These are phyloP conservation scores for Panthera uncia DNA, from an alignment of 2,113 vertebrate genomes.

Conservation along the genomic window DNA sequence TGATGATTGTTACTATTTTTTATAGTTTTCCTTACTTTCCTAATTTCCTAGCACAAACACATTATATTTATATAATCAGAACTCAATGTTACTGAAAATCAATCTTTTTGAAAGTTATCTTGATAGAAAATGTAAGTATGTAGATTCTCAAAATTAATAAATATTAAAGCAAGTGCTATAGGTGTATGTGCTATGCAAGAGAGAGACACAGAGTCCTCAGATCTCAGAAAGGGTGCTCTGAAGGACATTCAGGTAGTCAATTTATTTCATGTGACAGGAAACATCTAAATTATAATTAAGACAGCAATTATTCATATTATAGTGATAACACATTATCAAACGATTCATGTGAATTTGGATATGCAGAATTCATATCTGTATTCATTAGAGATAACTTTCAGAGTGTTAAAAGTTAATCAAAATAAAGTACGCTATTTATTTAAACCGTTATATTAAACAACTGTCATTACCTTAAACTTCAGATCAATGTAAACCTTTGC, in stretches of 20 bases:
- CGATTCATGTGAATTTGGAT: background rate
- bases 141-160: background rate
- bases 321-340: background rate
- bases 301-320: background rate
- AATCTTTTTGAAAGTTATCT: background rate
- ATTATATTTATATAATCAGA: background rate
- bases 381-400: background rate
- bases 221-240: background rate
- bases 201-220: background rate
- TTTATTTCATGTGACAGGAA: background rate
- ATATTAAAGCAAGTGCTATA: background rate
- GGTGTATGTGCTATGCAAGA: background rate
- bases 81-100: background rate
- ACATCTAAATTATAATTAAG: background rate
- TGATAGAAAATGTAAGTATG: background rate
- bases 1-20: background rate
- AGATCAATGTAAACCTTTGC: conserved; percentile 29
- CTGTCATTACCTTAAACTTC: conserved; percentile 60
- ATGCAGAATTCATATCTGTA: background rate
- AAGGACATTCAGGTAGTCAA: background rate
- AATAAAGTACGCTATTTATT: background rate
- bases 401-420: background rate
- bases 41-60: background rate
- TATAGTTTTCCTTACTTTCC: background rate
- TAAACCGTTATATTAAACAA: conserved; percentile 33